Evolutionary conservation across 2,797 vertebrate genomes (phyloP).

Genomic region (Holocentrus rufus): DNA sequence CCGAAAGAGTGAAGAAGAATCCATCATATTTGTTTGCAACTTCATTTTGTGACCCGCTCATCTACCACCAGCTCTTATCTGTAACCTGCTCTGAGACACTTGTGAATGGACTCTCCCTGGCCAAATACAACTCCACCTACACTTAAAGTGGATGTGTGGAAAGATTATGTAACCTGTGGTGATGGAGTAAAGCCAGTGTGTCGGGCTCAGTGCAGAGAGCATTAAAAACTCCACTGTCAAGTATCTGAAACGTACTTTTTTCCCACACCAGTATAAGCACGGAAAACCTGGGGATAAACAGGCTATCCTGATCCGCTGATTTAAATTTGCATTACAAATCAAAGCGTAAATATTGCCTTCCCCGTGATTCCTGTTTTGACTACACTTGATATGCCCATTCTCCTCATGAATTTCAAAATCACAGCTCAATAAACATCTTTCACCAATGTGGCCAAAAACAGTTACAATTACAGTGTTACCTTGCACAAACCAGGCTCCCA

Average conservation of each 20-base stretch:
- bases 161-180: conserved; percentile 48
- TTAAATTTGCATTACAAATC: not conserved
- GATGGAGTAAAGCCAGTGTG: conserved; percentile 30
- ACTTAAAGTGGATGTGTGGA: conserved; percentile 34
- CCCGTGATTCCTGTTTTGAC: conserved; percentile 23
- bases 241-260: too few species aligned
- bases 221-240: conserved; percentile 7
- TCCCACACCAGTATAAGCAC: not conserved
- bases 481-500: conserved; percentile 14
- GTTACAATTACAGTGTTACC: not conserved
- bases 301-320: not conserved
- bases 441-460: not conserved
- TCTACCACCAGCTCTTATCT: not conserved
- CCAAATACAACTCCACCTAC: conserved; percentile 64
- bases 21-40: not conserved
- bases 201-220: conserved; percentile 20
- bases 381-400: conserved; percentile 5
- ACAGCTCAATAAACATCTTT: conserved; percentile 8
- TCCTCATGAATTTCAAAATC: conserved; percentile 3
- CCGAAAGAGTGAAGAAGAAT: conserved; percentile 3
- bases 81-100: conserved; percentile 21
- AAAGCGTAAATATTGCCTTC: conserved; percentile 1
- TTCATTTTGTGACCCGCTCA: conserved; percentile 8
- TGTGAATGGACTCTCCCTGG: conserved; percentile 54
- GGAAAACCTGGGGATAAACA: not conserved